A percentile compares a stretch with the other conserved stretches of the same genome.
phyloP scores from a whole-genome alignment of 2,888 invertebrate genomes.

The Polia nebulosa region DNA sequence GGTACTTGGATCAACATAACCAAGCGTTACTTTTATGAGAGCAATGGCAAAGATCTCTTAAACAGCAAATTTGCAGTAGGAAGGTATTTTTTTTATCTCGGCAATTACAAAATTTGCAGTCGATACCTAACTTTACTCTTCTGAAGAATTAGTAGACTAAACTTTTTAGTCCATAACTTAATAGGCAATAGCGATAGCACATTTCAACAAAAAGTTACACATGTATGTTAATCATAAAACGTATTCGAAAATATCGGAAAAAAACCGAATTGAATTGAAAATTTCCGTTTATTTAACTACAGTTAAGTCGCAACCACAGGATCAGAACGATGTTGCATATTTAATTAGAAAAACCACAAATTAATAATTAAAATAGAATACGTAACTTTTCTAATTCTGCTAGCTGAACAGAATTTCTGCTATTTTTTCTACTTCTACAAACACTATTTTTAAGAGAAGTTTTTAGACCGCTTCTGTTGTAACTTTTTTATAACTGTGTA shows the following conservation, averaged over 20 bases:
- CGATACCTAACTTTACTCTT: neutral
- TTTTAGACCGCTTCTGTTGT: neutral
- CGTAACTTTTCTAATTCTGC: conserved; percentile 19
- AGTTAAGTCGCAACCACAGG: conserved; percentile 14
- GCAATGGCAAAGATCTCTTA: neutral
- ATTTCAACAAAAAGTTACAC: conserved; percentile 40
- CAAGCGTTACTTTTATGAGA: neutral
- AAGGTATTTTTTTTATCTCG: neutral
- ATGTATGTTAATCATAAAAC: conserved; percentile 42
- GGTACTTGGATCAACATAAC: neutral
- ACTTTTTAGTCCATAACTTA: neutral
- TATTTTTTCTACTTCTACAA: no score
- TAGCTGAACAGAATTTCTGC: no score
- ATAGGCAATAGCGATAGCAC: neutral
- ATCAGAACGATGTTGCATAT: conserved; percentile 31
- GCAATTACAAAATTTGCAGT: neutral
- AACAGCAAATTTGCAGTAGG: neutral
- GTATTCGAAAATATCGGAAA: conserved; percentile 46
- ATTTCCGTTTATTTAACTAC: conserved; percentile 23
- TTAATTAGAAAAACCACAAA: conserved; percentile 27
- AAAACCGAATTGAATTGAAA: conserved; percentile 27
- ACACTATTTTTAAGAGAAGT: neutral
- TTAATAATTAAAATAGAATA: conserved; percentile 27
- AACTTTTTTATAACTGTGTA: neutral
- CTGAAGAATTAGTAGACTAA: neutral